Base-by-base conservation (phyloP, 64 coral and sea anemone genomes). In the Montipora efflorescens region DNA sequence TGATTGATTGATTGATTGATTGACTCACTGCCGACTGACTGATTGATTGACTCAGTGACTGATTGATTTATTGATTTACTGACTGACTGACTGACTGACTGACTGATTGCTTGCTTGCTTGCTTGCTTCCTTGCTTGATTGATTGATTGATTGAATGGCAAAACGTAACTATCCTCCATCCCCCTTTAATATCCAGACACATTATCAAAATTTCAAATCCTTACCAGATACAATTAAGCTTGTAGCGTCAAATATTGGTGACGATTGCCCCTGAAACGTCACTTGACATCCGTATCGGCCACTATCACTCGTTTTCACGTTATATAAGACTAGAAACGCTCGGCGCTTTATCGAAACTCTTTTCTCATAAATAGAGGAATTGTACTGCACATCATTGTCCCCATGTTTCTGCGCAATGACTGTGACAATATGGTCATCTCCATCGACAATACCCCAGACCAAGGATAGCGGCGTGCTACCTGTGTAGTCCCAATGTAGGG, bases 401-500 rank as follows among this genome's bases (percentile, higher is more conserved):
- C 82, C 82, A 13, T 50, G 43, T 50, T 86, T 46, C n/a, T 86
- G 62, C 4, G 82, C 82, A 48, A 86, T 72, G 59, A 72, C 71
- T 47, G 66, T 86, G 47, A 19, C 43, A 44, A 72, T 2, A 8
- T 18, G 46, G 11, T 22, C 49, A 12, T 71, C 67, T 8, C 19
- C 19, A 48, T 67, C 67, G 14, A 23, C 19, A 70, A 64, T 72
- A 11, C 82, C 82, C 82, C 82, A 86, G 10, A 64, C 66, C 4
- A 86, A 47, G 2, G 18, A 68, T 20, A 86, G 66, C 50, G 47
- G 82, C 1, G 13, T 71, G 82, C 4, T 70, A 47, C 62, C 15
- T 4, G 18, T 69, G 62, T 86, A 86, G 18, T 86, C 82, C 82
- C 82, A 86, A 9, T 73, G n/a, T 48, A 86, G 59, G 45, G 82